Conservation (phyloP, 2,797 vertebrate species). For the Salmo trutta region DNA sequence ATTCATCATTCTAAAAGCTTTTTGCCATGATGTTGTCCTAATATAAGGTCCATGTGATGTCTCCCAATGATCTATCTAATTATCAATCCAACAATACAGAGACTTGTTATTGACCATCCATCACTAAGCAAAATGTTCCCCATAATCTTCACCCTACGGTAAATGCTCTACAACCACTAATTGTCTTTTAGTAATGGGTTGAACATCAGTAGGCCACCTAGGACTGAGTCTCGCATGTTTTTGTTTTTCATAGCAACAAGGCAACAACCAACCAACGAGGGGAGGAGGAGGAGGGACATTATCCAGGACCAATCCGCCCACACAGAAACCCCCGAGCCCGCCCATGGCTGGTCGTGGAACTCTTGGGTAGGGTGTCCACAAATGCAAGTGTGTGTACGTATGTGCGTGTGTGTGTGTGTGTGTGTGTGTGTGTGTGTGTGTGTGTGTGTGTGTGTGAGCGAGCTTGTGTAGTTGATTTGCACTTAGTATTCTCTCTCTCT, state of each 20-base stretch:
- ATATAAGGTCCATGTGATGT: not conserved
- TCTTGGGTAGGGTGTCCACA: constrained; percentile 80
- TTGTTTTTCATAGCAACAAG: constrained; percentile 81
- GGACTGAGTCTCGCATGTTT: no score
- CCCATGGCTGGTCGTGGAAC: constrained; percentile 97
- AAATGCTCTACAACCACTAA: not conserved
- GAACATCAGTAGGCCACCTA: not conserved
- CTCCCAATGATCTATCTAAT: not conserved
- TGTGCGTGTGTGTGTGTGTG: no score
- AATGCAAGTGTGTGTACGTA: not conserved
- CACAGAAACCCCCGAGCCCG: constrained; percentile 98
- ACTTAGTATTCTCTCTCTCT: no score
- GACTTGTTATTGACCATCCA: not conserved
- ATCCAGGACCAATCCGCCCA: constrained; percentile 96
- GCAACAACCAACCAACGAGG: constrained; percentile 91
- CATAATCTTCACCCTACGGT: no score
- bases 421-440: not conserved
- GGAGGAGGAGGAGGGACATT: constrained; percentile 83
- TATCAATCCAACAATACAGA: not conserved
- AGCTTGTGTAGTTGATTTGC: no score
- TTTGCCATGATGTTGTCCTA: not conserved
- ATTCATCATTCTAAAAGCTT: not conserved
- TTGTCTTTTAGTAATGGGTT: not conserved
- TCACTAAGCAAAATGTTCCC: not conserved
- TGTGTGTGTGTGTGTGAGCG: no score